phyloP scores from a whole-genome alignment of 1,140 invertebrate species.

The Lucilia cuprina region DNA sequence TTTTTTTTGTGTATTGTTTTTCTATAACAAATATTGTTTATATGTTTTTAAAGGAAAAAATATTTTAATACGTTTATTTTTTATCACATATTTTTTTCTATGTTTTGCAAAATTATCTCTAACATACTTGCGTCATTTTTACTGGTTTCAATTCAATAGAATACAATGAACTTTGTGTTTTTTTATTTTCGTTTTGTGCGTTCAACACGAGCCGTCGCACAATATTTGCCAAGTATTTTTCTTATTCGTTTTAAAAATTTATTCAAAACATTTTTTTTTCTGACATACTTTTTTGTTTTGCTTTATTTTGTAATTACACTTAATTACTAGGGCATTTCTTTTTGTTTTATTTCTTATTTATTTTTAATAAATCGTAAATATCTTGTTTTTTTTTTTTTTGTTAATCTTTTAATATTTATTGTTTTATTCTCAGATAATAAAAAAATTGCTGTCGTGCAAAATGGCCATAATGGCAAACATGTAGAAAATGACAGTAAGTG shows the following conservation, averaged over 20 bases:
- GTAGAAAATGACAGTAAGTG: constrained; percentile 60
- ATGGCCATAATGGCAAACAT: constrained; percentile 60
- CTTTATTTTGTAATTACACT: neutral
- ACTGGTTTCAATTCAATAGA: neutral
- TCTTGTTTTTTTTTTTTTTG: neutral
- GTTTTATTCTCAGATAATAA: constrained; percentile 61
- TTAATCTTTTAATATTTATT: neutral
- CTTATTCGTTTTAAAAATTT: neutral
- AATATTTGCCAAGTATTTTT: neutral
- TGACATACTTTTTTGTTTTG: neutral
- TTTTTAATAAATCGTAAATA: neutral
- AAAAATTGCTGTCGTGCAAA: constrained; percentile 58
- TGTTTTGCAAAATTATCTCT: neutral
- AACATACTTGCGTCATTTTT: neutral
- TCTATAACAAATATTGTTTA: neutral
- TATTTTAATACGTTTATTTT: neutral
- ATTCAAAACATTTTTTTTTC: neutral
- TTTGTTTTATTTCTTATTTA: neutral
- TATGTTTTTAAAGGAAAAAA: neutral
- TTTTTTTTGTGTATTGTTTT: neutral
- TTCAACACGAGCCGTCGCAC: neutral
- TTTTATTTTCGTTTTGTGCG: neutral
- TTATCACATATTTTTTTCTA: neutral
- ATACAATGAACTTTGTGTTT: constrained; percentile 21
- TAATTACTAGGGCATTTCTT: neutral